Evolutionary conservation across 2,888 invertebrate genomes (phyloP).

Genomic region (Trisateles emortualis): DNA sequence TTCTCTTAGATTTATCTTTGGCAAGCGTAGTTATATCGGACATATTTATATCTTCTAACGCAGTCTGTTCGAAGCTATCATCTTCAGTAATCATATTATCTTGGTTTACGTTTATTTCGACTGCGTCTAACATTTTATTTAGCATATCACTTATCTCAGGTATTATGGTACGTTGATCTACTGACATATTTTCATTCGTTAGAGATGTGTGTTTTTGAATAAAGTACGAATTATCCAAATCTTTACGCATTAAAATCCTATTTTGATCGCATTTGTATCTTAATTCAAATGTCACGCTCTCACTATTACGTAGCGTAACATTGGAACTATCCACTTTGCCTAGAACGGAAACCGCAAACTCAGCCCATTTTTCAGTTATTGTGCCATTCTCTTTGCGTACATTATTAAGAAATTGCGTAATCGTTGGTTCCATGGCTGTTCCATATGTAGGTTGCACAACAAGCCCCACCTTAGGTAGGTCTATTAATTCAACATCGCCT

Average conservation of each 20-base stretch:
- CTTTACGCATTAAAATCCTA: constrained; percentile 82
- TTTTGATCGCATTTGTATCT: constrained; percentile 87
- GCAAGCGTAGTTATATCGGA: constrained; percentile 27
- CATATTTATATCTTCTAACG: constrained; percentile 42
- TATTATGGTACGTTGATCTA: constrained; percentile 23
- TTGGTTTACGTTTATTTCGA: constrained; percentile 87
- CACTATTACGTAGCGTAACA: constrained; percentile 51
- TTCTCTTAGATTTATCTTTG: constrained; percentile 73
- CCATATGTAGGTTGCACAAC: constrained; percentile 81
- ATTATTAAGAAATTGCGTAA: constrained; percentile 73
- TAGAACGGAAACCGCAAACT: constrained; percentile 86
- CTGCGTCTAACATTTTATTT: constrained; percentile 85
- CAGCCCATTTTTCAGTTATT: constrained; percentile 82
- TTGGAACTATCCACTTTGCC: constrained; percentile 58
- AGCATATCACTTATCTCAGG: constrained; percentile 76
- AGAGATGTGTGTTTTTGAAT: neutral
- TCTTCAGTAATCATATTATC: constrained; percentile 74
- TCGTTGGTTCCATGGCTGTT: constrained; percentile 73
- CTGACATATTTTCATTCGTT: neutral
- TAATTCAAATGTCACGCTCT: constrained; percentile 84
- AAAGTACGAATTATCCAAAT: constrained; percentile 33
- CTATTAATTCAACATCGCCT: constrained; percentile 77
- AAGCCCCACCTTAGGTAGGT: constrained; percentile 82
- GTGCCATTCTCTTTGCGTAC: constrained; percentile 67
- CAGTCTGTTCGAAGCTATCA: constrained; percentile 65